Conservation (phyloP, 1,140 invertebrate genomes). For the Subanguina moxae region DNA sequence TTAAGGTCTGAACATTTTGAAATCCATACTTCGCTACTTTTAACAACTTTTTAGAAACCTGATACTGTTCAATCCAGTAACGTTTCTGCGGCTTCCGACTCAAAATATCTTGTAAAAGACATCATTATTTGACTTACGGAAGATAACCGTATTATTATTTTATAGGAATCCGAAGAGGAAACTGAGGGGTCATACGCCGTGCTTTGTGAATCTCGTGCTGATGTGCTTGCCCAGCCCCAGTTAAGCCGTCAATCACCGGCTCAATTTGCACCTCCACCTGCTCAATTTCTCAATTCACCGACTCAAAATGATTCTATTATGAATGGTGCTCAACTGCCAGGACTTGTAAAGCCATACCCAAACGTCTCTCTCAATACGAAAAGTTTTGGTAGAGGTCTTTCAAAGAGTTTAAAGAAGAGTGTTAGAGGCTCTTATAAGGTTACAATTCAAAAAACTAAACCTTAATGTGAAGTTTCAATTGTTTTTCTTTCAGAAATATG, state of each 20-base stretch:
- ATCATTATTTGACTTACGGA: too few relatives aligned
- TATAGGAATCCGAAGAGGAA: not conserved
- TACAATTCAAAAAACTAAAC: too few relatives aligned
- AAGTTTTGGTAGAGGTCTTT: conserved; percentile 17
- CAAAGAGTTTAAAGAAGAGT: conserved; percentile 16
- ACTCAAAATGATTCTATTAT: not conserved
- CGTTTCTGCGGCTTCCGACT: too few relatives aligned
- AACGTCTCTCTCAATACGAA: not conserved
- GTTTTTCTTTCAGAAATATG: conserved; percentile 33
- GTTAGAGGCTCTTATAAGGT: conserved; percentile 30
- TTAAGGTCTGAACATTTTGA: too few relatives aligned
- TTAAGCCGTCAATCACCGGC: not conserved
- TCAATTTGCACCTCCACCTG: not conserved
- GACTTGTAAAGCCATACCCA: conserved; percentile 25
- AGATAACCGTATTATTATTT: too few relatives aligned
- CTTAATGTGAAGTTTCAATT: too few relatives aligned
- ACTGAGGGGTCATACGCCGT: not conserved
- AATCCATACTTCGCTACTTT: too few relatives aligned
- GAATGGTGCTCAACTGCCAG: conserved; percentile 8
- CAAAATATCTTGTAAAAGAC: too few relatives aligned
- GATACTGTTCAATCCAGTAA: too few relatives aligned
- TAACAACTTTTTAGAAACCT: too few relatives aligned
- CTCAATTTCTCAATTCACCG: not conserved
- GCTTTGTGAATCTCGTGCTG: not conserved
- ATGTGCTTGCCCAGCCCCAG: not conserved